Evolutionary conservation across 2,888 invertebrate species (phyloP).

Genomic region (Leptodirus hochenwartii): DNA sequence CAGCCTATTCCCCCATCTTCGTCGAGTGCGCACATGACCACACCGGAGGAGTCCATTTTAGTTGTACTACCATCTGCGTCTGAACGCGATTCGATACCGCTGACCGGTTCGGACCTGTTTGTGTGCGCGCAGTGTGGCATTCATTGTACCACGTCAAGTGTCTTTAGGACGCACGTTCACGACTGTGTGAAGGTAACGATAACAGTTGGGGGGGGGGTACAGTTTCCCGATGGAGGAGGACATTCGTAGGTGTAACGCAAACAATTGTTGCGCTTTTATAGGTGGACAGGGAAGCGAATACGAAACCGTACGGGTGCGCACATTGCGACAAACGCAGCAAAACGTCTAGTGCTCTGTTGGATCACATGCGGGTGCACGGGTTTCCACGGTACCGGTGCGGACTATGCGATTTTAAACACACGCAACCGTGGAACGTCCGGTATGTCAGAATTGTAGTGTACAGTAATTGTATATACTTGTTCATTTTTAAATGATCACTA

Average conservation of each 20-base stretch:
- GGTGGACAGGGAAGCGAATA: background rate
- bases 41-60: constrained; percentile 10
- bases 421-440: constrained; percentile 18
- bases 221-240: no score
- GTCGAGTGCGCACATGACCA: no score
- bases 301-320: constrained; percentile 27
- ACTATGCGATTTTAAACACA: constrained; percentile 29
- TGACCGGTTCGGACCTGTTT: constrained; percentile 29
- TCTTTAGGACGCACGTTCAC: constrained; percentile 27
- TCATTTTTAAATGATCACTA: no score
- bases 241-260: no score
- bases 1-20: no score
- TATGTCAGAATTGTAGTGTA: constrained; percentile 14
- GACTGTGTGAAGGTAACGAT: no score
- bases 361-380: constrained; percentile 42
- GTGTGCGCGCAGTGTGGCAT: constrained; percentile 29
- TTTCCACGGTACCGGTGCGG: constrained; percentile 38
- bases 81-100: constrained; percentile 15
- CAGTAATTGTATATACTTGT: no score
- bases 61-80: constrained; percentile 2
- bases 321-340: constrained; percentile 32
- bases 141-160: constrained; percentile 19
- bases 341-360: constrained; percentile 27
- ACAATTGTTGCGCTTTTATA: background rate
- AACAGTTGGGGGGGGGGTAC: no score